Evolutionary conservation across 2,797 vertebrate genomes (phyloP).

Genomic region (Spea hammondii): DNA sequence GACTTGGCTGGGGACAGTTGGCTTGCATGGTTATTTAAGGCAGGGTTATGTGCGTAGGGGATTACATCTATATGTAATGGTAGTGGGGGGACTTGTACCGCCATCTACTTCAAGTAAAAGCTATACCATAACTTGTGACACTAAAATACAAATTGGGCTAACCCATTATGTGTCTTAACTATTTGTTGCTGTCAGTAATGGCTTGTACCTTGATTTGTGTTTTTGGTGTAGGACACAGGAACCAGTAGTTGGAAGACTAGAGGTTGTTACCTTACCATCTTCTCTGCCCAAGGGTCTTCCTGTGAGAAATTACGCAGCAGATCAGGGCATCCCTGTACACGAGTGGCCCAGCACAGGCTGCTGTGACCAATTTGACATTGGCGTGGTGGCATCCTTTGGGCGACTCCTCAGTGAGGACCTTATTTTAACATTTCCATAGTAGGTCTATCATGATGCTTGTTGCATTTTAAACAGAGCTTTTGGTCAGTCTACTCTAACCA

Average conservation of each 20-base stretch:
- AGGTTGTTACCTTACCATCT: conserved; percentile 81
- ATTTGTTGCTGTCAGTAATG: background rate
- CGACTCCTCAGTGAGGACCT: conserved; percentile 80
- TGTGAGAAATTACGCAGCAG: conserved; percentile 75
- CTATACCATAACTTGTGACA: too few relatives aligned
- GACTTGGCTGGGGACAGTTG: too few relatives aligned
- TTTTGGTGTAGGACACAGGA: background rate
- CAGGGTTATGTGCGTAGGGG: too few relatives aligned
- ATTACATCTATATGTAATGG: too few relatives aligned
- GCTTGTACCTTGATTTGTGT: background rate
- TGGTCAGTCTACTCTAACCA: conserved; percentile 38
- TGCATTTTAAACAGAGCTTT: too few relatives aligned
- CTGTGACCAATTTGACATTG: conserved; percentile 78
- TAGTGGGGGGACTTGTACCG: too few relatives aligned
- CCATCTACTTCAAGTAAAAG: too few relatives aligned
- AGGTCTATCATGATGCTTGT: conserved; percentile 58
- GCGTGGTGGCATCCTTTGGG: conserved; percentile 92
- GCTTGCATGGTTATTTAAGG: too few relatives aligned
- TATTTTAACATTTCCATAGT: conserved; percentile 88
- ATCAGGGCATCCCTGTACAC: conserved; percentile 72
- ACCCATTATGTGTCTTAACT: too few relatives aligned
- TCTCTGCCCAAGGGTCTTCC: conserved; percentile 64
- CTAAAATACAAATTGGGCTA: too few relatives aligned
- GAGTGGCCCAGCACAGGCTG: conserved; percentile 77
- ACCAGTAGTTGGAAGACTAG: conserved; percentile 73